Conservation (phyloP, 2,113 vertebrate genomes). For the Pterocles orientalis region DNA sequence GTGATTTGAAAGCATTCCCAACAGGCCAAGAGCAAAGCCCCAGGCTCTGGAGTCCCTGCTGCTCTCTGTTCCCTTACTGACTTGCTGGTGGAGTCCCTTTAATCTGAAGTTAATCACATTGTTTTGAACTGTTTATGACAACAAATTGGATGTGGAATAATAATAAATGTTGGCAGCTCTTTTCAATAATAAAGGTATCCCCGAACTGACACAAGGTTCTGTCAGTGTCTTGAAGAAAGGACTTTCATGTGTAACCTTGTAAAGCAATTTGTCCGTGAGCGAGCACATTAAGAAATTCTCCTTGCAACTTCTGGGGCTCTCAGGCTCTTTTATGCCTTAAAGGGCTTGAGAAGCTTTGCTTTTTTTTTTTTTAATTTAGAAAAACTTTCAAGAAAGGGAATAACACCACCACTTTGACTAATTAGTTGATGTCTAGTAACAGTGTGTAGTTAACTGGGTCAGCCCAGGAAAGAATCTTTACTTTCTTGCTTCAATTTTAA, state of each 20-base stretch:
- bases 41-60: neutral
- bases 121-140: conserved; percentile 46
- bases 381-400: neutral
- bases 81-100: neutral
- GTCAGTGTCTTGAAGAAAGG: conserved; percentile 12
- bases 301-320: neutral
- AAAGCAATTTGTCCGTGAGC: neutral
- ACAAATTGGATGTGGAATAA: conserved; percentile 35
- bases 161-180: conserved; percentile 21
- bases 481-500: neutral
- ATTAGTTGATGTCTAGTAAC: neutral
- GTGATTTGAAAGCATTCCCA: conserved; percentile 8
- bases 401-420: neutral
- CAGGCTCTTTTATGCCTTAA: neutral
- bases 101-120: conserved; percentile 18
- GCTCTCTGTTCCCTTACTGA: neutral
- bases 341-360: neutral
- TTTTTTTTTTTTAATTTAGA: neutral
- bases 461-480: neutral
- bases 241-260: neutral
- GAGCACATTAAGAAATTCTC: neutral
- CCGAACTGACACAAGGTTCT: neutral
- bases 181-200: neutral
- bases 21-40: neutral
- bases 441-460: neutral